phyloP scores from a whole-genome alignment of 1,140 invertebrate species.

The Streblospio benedicti region DNA sequence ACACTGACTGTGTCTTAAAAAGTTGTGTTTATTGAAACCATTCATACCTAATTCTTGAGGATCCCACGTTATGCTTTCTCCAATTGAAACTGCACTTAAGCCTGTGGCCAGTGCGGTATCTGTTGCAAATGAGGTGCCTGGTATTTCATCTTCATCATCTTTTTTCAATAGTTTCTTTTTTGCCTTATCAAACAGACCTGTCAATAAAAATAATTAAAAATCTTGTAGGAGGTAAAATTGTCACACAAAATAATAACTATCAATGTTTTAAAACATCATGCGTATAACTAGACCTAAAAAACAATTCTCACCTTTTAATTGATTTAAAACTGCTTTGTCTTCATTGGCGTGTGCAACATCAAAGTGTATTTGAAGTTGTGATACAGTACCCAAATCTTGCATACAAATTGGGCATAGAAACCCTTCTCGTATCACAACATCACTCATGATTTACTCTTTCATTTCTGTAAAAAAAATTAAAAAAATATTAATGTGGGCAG shows the following conservation, averaged over 20 bases:
- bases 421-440: conserved; percentile 70
- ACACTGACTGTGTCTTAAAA: neutral
- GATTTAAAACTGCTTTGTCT: conserved; percentile 78
- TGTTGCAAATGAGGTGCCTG: neutral
- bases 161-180: conserved; percentile 79
- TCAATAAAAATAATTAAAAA: conserved; percentile 24
- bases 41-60: conserved; percentile 38
- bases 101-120: conserved; percentile 6
- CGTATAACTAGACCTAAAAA: neutral
- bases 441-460: no score
- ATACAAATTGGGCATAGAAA: conserved; percentile 90
- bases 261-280: neutral
- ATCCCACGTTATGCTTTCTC: conserved; percentile 37
- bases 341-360: conserved; percentile 70
- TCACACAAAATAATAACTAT: neutral
- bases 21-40: neutral
- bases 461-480: no score
- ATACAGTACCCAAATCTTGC: conserved; percentile 72
- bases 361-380: conserved; percentile 75
- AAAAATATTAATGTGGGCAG: no score
- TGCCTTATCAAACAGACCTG: conserved; percentile 75
- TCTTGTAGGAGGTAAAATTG: neutral
- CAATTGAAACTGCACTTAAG: conserved; percentile 22
- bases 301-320: conserved; percentile 64
- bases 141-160: conserved; percentile 44